A percentile compares a stretch with the other conserved stretches of the same genome.
phyloP scores from a whole-genome alignment of 2,888 invertebrate species.

The Nasonia oneida region DNA sequence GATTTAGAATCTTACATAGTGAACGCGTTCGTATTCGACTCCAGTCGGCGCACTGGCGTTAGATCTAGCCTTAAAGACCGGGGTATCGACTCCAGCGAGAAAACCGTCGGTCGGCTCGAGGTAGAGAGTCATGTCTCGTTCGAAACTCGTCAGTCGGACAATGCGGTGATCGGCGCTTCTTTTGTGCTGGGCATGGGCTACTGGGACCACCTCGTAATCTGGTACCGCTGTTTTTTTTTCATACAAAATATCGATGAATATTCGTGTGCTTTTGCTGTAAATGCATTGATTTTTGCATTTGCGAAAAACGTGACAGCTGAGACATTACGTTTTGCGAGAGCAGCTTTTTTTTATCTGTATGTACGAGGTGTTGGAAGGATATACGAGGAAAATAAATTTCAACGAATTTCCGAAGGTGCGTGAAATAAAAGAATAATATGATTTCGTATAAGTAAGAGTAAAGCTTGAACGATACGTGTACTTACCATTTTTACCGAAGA shows the following conservation, averaged over 20 bases:
- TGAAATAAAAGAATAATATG: neutral
- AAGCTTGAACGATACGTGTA: no score
- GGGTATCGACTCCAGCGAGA: conserved; percentile 45
- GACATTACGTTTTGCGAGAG: neutral
- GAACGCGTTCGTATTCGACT: conserved; percentile 7
- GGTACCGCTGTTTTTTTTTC: conserved; percentile 17
- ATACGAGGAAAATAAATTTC: neutral
- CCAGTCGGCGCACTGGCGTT: neutral
- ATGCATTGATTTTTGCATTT: neutral
- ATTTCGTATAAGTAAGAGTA: neutral
- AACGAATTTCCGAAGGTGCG: neutral
- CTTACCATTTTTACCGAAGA: conserved; percentile 37
- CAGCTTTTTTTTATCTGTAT: neutral
- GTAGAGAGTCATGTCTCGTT: conserved; percentile 38
- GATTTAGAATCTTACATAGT: conserved; percentile 6
- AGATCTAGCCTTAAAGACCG: conserved; percentile 29
- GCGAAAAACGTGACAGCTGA: no score
- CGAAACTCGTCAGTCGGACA: conserved; percentile 30
- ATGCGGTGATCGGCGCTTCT: conserved; percentile 2
- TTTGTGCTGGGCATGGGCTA: neutral
- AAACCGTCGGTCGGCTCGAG: conserved; percentile 46
- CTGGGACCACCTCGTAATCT: conserved; percentile 37
- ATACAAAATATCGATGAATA: neutral
- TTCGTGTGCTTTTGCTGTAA: neutral
- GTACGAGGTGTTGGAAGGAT: neutral